Conservation (phyloP, 2,113 vertebrate genomes). For the Burhinus oedicnemus region DNA sequence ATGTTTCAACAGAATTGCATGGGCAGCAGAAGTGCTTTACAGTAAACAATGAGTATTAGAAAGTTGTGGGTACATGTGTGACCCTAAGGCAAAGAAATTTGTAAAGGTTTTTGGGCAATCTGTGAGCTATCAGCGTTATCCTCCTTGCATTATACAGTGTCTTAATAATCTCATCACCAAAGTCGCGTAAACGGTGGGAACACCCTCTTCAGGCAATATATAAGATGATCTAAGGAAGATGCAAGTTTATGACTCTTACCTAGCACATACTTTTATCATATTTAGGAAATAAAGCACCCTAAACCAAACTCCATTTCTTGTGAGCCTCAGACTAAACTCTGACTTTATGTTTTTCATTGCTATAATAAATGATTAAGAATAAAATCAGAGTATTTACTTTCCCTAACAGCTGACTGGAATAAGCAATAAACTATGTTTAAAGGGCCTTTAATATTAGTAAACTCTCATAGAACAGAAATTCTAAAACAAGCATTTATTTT, state of each 20-base stretch:
- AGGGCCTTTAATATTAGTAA: background rate
- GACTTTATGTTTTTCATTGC: background rate
- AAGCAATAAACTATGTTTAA: background rate
- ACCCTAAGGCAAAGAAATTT: background rate
- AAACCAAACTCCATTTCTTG: background rate
- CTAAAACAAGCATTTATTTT: background rate
- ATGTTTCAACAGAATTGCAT: background rate
- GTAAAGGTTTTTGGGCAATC: background rate
- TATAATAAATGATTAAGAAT: background rate
- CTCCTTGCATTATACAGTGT: background rate
- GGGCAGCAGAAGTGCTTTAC: background rate
- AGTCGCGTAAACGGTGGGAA: background rate
- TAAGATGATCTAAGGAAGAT: background rate
- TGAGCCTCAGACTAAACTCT: background rate
- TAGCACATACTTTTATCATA: background rate
- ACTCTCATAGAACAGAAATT: background rate
- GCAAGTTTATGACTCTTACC: background rate
- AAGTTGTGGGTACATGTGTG: background rate
- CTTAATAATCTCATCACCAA: background rate
- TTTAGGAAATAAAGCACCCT: accelerated
- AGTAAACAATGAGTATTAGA: background rate
- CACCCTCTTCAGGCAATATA: background rate
- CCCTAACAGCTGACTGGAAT: background rate
- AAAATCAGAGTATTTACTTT: background rate
- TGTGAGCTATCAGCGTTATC: background rate